Evolutionary conservation across 1,140 invertebrate species (phyloP), one percentile per base, ranked within the genome.

Genomic region (Calosoma granatense): DNA sequence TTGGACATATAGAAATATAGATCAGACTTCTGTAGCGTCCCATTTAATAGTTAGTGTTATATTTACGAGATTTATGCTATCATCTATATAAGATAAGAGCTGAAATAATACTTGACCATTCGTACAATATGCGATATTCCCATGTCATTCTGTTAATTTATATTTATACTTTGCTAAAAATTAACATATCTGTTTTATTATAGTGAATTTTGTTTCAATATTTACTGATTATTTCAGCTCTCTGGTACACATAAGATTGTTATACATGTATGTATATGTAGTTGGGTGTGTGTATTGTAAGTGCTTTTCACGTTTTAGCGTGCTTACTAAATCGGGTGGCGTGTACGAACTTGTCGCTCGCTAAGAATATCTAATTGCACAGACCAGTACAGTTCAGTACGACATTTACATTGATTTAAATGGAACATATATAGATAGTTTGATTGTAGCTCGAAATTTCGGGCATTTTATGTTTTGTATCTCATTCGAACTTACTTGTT

Each of bases 61-160:
- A 11, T 47, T 12, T 47, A 47, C 3, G 3, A 4, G 3, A 17
- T 47, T 9, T 47, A 4, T 12, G 9, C 17, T 47, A 47, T 17
- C 9, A 47, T 47, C 17, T 47, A 47, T n/a, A n/a, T n/a, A n/a
- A n/a, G 41, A 47, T 47, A 12, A 47, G 17, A 47, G 41, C 17
- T 47, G 41, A 47, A 47, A 47, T 47, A 47, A 47, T 17, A 30
- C n/a, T n/a, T n/a, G n/a, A n/a, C n/a, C n/a, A n/a, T 30, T 30
- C 26, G 26, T 14, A 30, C 26, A 6, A 14, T 30, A 30, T 30
- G 4, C 14, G 26, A n/a, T n/a, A n/a, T 30, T 30, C 6, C 26
- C 26, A 30, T 30, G 4, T 30, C 26, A 30, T 30, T n/a, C n/a
- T n/a, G n/a, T n/a, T n/a, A n/a, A n/a, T n/a, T n/a, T n/a, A n/a